These are phyloP conservation scores for Oxytorus armatus DNA, from an alignment of 2,888 invertebrate species.

Conservation along the genomic window DNA sequence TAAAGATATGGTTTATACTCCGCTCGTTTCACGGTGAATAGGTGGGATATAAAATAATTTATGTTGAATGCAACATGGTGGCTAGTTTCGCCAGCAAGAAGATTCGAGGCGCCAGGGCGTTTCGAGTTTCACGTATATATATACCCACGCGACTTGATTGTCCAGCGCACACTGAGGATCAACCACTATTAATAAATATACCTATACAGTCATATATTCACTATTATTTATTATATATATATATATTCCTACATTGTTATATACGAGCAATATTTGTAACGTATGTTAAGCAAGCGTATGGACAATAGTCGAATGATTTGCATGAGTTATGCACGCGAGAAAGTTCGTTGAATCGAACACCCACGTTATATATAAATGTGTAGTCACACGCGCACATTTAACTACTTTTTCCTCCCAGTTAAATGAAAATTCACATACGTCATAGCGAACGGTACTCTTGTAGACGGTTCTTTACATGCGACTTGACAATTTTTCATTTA, in stretches of 20 bases:
- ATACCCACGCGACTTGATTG: constrained; percentile 67
- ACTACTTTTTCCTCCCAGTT: background rate
- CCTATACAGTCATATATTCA: background rate
- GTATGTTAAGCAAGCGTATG: constrained; percentile 76
- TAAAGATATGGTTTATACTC: constrained; percentile 13
- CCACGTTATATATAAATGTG: constrained; percentile 38
- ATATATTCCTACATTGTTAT: background rate
- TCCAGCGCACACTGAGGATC: constrained; percentile 34
- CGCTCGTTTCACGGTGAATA: constrained; percentile 41
- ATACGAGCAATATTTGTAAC: constrained; percentile 71
- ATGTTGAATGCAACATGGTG: constrained; percentile 34
- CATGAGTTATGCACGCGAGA: constrained; percentile 80
- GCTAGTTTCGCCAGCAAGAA: constrained; percentile 25
- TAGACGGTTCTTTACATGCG: background rate
- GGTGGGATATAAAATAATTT: constrained; percentile 20
- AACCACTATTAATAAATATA: constrained; percentile 15
- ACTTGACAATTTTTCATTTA: too few relatives aligned
- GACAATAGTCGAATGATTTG: constrained; percentile 77
- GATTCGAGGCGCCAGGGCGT: constrained; percentile 73
- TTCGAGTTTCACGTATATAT: constrained; percentile 56
- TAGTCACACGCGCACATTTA: background rate
- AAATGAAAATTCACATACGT: background rate
- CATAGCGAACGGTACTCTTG: background rate
- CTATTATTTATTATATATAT: constrained; percentile 1
- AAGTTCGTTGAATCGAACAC: constrained; percentile 69